Percentiles rank a stretch among this genome's conserved stretches.
These are phyloP conservation scores for Cygnus buccinator DNA, from an alignment of 2,113 vertebrate species.

Conservation along the genomic window DNA sequence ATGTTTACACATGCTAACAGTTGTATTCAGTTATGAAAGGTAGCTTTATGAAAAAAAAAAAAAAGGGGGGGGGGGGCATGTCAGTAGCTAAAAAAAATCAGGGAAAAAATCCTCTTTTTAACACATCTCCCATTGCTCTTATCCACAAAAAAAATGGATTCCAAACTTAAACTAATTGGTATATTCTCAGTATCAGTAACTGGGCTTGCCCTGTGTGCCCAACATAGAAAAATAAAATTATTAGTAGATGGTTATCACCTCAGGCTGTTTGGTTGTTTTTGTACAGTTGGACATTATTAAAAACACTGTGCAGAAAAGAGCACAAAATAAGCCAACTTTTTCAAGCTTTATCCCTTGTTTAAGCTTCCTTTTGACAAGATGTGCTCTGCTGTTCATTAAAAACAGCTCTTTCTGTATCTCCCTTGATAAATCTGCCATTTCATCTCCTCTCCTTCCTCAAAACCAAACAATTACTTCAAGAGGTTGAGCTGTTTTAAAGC, in stretches of 20 bases:
- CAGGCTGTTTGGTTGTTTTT: accelerated
- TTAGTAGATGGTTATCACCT: neutral
- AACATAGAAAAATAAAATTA: neutral
- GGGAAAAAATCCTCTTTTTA: neutral
- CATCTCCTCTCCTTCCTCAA: neutral
- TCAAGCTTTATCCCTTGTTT: neutral
- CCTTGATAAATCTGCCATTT: neutral
- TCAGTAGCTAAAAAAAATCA: too few species aligned
- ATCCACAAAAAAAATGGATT: neutral
- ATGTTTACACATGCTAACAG: neutral
- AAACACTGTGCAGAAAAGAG: neutral
- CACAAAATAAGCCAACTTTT: neutral
- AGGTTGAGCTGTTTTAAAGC: neutral
- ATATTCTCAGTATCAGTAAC: neutral
- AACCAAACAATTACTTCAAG: neutral
- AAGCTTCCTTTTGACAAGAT: neutral
- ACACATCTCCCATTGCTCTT: neutral
- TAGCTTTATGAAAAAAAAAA: neutral
- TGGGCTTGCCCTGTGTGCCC: neutral
- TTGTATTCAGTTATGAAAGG: neutral
- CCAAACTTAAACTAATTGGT: neutral
- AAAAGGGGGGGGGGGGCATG: neutral
- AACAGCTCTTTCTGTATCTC: neutral
- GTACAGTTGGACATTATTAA: neutral
- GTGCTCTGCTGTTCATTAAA: neutral